Evolutionary conservation across 2,888 invertebrate species (phyloP).

Genomic region (Tipula lateralis): DNA sequence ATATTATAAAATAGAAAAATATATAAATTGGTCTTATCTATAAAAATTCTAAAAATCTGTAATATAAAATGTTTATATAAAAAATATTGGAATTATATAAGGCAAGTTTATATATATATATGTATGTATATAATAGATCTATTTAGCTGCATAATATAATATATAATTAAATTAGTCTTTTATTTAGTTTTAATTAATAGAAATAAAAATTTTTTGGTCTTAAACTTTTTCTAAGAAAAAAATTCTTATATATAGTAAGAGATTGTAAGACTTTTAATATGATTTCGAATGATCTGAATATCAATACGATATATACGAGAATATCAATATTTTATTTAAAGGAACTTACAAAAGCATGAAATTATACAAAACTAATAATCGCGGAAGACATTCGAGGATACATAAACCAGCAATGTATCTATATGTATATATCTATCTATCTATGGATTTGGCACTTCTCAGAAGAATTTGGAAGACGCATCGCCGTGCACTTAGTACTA

Average conservation of each 20-base stretch:
- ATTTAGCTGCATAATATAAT: conserved; percentile 19
- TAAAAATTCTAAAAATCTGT: not conserved
- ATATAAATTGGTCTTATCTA: not conserved
- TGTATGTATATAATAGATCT: not conserved
- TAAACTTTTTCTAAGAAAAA: conserved; percentile 13
- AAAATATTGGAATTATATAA: not conserved
- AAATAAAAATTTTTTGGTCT: not conserved
- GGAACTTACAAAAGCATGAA: not conserved
- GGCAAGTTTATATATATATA: not conserved
- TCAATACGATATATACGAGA: too few species aligned
- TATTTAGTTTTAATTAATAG: not conserved
- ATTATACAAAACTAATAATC: not conserved
- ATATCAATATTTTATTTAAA: not conserved
- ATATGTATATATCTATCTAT: not conserved
- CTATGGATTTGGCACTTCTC: not conserved
- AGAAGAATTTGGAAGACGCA: not conserved
- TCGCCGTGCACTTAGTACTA: not conserved
- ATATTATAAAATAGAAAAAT: not conserved
- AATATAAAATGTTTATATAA: not conserved
- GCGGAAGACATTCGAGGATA: not conserved
- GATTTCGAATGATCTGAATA: not conserved
- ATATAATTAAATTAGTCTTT: conserved; percentile 11
- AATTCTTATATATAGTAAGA: not conserved
- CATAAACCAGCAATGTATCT: conserved; percentile 20
- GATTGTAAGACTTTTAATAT: not conserved